Conservation (phyloP, 2,797 vertebrate species). For the Rachycentron canadum region DNA sequence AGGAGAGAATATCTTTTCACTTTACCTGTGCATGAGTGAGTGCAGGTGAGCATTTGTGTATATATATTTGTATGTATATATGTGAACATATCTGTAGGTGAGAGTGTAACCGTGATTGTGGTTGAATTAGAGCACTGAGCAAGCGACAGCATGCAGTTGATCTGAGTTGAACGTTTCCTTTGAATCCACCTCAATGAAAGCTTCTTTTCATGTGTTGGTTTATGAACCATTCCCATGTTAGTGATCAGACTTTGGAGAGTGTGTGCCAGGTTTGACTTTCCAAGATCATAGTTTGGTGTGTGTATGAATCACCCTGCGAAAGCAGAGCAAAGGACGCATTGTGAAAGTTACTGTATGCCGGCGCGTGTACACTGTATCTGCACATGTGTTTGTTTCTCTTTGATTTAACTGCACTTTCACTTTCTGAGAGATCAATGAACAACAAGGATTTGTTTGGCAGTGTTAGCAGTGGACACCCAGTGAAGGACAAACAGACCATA, state of each 20-base stretch:
- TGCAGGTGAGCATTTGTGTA: constrained; percentile 38
- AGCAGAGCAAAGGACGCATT: constrained; percentile 39
- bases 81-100: constrained; percentile 49
- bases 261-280: constrained; percentile 69
- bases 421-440: constrained; percentile 24
- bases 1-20: constrained; percentile 55
- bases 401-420: constrained; percentile 34
- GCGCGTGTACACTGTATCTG: constrained; percentile 31
- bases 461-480: constrained; percentile 67
- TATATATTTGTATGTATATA: constrained; percentile 36
- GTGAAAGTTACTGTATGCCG: constrained; percentile 11
- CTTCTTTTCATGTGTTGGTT: constrained; percentile 61
- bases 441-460: constrained; percentile 52
- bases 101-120: constrained; percentile 31
- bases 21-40: constrained; percentile 43
- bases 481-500: constrained; percentile 51
- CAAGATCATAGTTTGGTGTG: constrained; percentile 64
- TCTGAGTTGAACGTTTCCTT: constrained; percentile 48
- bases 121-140: constrained; percentile 53
- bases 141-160: constrained; percentile 47
- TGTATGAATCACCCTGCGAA: constrained; percentile 55
- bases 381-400: constrained; percentile 52
- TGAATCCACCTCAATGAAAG: constrained; percentile 56
- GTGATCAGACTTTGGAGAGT: constrained; percentile 57
- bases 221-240: constrained; percentile 51